Percentiles rank a stretch among this genome's conserved stretches.
Evolutionary conservation across 64 coral and sea anemone genomes (phyloP).

Genomic region (Trachythela sp.): DNA sequence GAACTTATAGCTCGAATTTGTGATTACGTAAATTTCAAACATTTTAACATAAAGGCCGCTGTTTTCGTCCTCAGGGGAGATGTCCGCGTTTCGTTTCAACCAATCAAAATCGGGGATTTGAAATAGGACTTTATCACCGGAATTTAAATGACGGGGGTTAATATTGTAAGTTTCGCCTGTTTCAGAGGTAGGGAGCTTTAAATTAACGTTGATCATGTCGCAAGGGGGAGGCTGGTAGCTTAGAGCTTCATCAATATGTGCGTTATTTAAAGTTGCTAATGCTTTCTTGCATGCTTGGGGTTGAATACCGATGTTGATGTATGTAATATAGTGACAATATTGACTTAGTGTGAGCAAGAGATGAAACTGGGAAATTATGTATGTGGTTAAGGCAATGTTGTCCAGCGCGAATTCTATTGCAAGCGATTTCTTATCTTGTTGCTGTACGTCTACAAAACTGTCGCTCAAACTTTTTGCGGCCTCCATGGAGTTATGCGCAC

Average conservation of each 20-base stretch:
- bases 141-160: slow-evolving; percentile 28
- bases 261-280: slow-evolving; percentile 25
- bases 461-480: slow-evolving; percentile 24
- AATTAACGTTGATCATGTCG: slow-evolving; percentile 27
- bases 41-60: slow-evolving; percentile 51
- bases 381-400: slow-evolving; percentile 55
- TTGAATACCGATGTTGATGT: slow-evolving; percentile 37
- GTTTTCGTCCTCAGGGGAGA: slow-evolving; percentile 19
- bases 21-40: slow-evolving; percentile 47
- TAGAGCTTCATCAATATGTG: slow-evolving; percentile 45
- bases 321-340: slow-evolving; percentile 48
- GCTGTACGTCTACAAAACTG: slow-evolving; percentile 14
- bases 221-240: slow-evolving; percentile 44
- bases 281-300: slow-evolving; percentile 31
- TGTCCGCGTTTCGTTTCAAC: slow-evolving; percentile 32
- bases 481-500: slow-evolving; percentile 38
- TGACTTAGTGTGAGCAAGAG: slow-evolving; percentile 31
- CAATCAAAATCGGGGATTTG: slow-evolving; percentile 48
- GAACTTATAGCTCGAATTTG: slow-evolving; percentile 31
- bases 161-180: slow-evolving; percentile 35
- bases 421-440: slow-evolving; percentile 17
- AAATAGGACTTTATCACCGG: slow-evolving; percentile 35
- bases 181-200: slow-evolving; percentile 34
- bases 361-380: slow-evolving; percentile 47
- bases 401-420: slow-evolving; percentile 39